These are phyloP conservation scores for Ficedula albicollis DNA, from an alignment of 2,797 vertebrate species.

Conservation along the genomic window DNA sequence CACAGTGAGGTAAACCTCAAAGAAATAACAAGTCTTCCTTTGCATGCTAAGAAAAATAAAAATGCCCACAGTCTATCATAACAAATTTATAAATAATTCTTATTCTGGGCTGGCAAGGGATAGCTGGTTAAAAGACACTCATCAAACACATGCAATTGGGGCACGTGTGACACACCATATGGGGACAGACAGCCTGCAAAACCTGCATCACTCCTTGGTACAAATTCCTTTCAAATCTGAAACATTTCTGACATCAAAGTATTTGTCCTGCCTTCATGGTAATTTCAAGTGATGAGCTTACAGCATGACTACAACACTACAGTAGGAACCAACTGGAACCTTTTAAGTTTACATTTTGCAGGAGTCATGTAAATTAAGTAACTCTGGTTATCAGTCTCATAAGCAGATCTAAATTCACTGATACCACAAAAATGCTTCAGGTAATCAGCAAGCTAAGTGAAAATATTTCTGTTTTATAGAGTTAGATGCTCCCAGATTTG, in stretches of 20 bases:
- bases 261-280: not conserved
- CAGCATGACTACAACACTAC: not conserved
- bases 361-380: not conserved
- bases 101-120: not conserved
- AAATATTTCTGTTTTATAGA: conserved; percentile 19
- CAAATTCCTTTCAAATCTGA: not conserved
- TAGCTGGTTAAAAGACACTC: not conserved
- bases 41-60: not conserved
- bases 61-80: not conserved
- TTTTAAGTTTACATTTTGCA: not conserved
- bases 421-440: not conserved
- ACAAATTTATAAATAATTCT: not conserved
- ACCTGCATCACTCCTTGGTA: not conserved
- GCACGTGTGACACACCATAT: not conserved
- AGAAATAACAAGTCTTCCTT: not conserved
- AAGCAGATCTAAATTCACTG: not conserved
- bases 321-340: not conserved
- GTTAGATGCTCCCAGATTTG: conserved; percentile 9
- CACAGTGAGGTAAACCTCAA: not conserved
- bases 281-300: not conserved
- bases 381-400: not conserved
- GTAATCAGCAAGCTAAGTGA: conserved; percentile 20
- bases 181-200: not conserved
- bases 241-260: not conserved
- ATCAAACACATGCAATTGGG: not conserved